Evolutionary conservation across 2,888 invertebrate genomes (phyloP), one percentile per base, ranked within the genome.

Genomic region (Drosophila multiciliata): DNA sequence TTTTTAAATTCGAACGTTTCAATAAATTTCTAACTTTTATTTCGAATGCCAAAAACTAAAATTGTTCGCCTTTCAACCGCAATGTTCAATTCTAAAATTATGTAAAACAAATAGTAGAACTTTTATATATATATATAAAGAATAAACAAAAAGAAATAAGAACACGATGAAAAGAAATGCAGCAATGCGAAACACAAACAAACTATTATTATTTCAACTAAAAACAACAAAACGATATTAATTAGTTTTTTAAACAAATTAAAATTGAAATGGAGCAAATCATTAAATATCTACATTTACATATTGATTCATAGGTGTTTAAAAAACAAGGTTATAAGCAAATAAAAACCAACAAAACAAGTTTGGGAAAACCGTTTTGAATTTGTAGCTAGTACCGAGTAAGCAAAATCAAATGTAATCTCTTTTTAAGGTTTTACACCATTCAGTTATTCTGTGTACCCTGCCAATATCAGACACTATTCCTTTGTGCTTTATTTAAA

Each of bases 331-430:
- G 60, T 57, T 58, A 35, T 59, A 89, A 86, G 70, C 38, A 71
- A 78, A 60, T 20, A 53, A 61, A 59, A 63, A 45, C 42, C 40
- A 61, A 50, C 52, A 40, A 52, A 55, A 38, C 50, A 61, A 53
- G 32, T 29, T 36, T 54, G 50, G 49, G 64, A n/a, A 36, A 68
- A 54, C 53, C 35, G 54, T 48, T 65, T 81, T 69, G 66, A 73
- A 54, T 48, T 67, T 63, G 61, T 79, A 90, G 80, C 72, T 88
- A 90, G 90, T 90, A 90, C 90, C 58, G 45, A 68, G 78, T 90
- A 84, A 86, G 89, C 69, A 66, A 80, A 75, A 53, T 59, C 26
- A 59, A 73, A 67, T 53, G 6, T 63, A 53, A 33, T 50, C 64
- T 60, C 29, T 48, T 42, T 53, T 55, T 73, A 36, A 58, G n/a